Evolutionary conservation across 2,113 vertebrate genomes (phyloP), one percentile per base, ranked within the genome.

Genomic region (Acanthochromis polyacanthus): DNA sequence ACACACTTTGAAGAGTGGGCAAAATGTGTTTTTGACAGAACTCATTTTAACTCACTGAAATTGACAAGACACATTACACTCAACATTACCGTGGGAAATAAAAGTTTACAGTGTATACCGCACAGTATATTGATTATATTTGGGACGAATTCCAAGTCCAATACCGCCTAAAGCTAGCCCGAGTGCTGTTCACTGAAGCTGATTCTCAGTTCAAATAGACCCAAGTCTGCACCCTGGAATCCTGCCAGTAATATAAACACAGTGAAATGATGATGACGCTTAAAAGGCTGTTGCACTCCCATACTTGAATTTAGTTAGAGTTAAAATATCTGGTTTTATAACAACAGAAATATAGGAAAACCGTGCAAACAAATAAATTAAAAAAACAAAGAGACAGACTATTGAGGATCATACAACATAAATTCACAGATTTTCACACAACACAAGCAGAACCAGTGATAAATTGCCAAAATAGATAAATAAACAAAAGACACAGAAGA

Each of bases 101-200:
- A 75, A 71, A 32, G 46, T 62, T 72, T 56, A 55, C 20, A 23
- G 10, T 25, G 28, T 23, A 28, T n/a, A 28, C 16, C 28, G 40
- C n/a, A 45, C 28, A 23, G 59, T 25, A 45, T 60, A 71, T 86
- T 52, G 65, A 82, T 69, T 64, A 19, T 38, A 14, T 36, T 48
- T 52, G 19, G 36, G n/a, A 58, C 32, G 16, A 57, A 57, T 84
- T n/a, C 20, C 50, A 62, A 53, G 9, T 16, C 30, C 30, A 60
- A 46, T 25, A 60, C 20, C 48, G 28, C 12, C 30, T 52, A 71
- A 30, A 48, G n/a, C n/a, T 28, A 51, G 36, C 53, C 17, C n/a
- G n/a, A 71, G 23, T 25, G 62, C 58, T 52, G 38, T 28, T 62
- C 11, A 50, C 25, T 57, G 52, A 20, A 53, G 48, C 74, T 32